Evolutionary conservation across 2,888 invertebrate species (phyloP).

Genomic region (Calameuta idolon): DNA sequence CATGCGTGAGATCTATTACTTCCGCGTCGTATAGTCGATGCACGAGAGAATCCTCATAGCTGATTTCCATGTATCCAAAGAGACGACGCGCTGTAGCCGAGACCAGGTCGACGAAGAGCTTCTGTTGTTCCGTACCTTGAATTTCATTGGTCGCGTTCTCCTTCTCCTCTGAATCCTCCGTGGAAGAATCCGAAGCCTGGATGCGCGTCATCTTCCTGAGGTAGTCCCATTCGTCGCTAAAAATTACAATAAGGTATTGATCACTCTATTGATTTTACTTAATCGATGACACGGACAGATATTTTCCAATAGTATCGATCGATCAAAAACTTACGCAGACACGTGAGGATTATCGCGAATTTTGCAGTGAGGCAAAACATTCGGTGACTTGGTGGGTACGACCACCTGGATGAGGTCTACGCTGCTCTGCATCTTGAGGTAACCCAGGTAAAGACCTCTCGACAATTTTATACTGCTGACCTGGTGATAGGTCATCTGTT

Average conservation of each 20-base stretch:
- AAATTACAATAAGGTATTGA: slow-evolving; percentile 44
- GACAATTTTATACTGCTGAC: slow-evolving; percentile 85
- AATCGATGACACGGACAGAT: background rate
- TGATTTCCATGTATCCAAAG: slow-evolving; percentile 85
- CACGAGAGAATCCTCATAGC: slow-evolving; percentile 75
- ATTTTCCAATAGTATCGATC: background rate
- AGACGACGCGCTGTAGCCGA: slow-evolving; percentile 80
- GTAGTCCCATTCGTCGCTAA: slow-evolving; percentile 96
- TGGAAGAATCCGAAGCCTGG: slow-evolving; percentile 66
- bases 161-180: slow-evolving; percentile 52
- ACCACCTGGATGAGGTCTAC: slow-evolving; percentile 95
- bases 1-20: slow-evolving; percentile 90
- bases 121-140: slow-evolving; percentile 78
- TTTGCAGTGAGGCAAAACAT: slow-evolving; percentile 93
- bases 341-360: slow-evolving; percentile 96
- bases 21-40: slow-evolving; percentile 93
- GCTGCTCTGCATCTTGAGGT: slow-evolving; percentile 95
- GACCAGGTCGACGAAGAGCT: slow-evolving; percentile 82
- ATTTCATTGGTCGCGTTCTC: slow-evolving; percentile 57
- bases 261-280: background rate
- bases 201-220: slow-evolving; percentile 71
- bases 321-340: slow-evolving; percentile 79
- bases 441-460: slow-evolving; percentile 93
- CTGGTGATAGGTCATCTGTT: slow-evolving; percentile 80
- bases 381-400: slow-evolving; percentile 92